Conservation (phyloP, 1,140 invertebrate genomes). For the Gryon sp. region DNA sequence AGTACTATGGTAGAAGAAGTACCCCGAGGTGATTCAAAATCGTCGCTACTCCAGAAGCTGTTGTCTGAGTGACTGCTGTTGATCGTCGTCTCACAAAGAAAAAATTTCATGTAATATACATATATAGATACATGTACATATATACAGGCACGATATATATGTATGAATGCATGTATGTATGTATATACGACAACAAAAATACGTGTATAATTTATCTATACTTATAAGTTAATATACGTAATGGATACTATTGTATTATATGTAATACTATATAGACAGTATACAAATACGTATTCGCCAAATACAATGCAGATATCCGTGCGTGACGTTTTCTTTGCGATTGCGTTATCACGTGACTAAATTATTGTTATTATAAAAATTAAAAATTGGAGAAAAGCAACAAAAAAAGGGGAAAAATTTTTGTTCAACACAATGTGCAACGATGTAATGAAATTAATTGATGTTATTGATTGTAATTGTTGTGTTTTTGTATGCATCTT, state of each 20-base stretch:
- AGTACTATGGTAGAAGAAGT: constrained; percentile 86
- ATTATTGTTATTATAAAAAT: constrained; percentile 14
- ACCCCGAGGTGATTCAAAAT: constrained; percentile 84
- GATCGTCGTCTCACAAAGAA: constrained; percentile 69
- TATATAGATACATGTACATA: constrained; percentile 65
- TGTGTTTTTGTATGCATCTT: constrained; percentile 50
- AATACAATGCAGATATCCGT: constrained; percentile 72
- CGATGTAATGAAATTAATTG: constrained; percentile 40
- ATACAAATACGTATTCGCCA: constrained; percentile 77
- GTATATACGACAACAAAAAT: constrained; percentile 44
- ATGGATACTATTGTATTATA: constrained; percentile 78
- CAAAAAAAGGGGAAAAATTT: constrained; percentile 3
- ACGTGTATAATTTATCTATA: constrained; percentile 68
- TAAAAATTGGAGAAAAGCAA: constrained; percentile 11
- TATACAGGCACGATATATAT: constrained; percentile 56
- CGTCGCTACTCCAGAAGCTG: constrained; percentile 87
- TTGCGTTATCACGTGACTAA: constrained; percentile 32
- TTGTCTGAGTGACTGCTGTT: constrained; percentile 85
- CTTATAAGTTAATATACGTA: constrained; percentile 73
- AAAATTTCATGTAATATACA: constrained; percentile 77
- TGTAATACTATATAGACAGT: constrained; percentile 76
- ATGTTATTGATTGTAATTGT: constrained; percentile 45
- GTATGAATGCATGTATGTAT: constrained; percentile 57
- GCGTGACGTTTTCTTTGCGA: constrained; percentile 52
- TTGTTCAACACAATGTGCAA: constrained; percentile 25